A percentile compares a stretch with the other conserved stretches of the same genome.
Conservation (phyloP, 1,140 invertebrate genomes). For the Drosophila kanapiae region DNA sequence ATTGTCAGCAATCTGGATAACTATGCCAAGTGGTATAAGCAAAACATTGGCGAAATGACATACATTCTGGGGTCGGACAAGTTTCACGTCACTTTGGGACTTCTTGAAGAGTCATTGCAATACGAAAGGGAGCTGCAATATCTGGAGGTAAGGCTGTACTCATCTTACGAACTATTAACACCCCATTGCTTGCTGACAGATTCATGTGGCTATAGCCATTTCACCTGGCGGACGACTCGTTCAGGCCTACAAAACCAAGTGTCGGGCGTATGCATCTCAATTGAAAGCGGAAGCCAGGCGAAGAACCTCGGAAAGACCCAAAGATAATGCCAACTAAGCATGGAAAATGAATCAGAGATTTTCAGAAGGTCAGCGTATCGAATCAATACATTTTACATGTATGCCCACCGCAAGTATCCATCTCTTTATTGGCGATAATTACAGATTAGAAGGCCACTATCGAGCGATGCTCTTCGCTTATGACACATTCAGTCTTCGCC, state of each 20-base stretch:
- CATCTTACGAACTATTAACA: not conserved
- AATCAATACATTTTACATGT: not conserved
- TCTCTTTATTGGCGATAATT: not conserved
- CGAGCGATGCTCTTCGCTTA: not conserved
- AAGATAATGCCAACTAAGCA: not conserved
- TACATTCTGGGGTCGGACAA: conserved; percentile 61
- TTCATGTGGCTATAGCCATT: conserved; percentile 74
- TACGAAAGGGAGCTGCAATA: conserved; percentile 73
- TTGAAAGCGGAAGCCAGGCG: conserved; percentile 42
- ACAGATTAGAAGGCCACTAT: not conserved
- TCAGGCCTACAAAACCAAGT: conserved; percentile 75
- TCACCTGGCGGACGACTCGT: conserved; percentile 78
- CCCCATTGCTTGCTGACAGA: conserved; percentile 37
- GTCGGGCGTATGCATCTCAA: conserved; percentile 56
- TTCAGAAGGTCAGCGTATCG: no score
- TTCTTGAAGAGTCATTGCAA: conserved; percentile 64
- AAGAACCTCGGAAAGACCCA: not conserved
- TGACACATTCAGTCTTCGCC: not conserved
- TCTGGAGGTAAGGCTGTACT: conserved; percentile 53
- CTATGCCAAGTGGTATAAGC: conserved; percentile 81
- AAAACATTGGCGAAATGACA: conserved; percentile 80
- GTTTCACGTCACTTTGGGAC: conserved; percentile 57
- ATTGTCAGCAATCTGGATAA: conserved; percentile 71
- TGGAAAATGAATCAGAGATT: no score
- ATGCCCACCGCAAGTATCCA: not conserved